Base-by-base conservation (phyloP, 2,797 vertebrate genomes). In the Micrastur ruficollis region DNA sequence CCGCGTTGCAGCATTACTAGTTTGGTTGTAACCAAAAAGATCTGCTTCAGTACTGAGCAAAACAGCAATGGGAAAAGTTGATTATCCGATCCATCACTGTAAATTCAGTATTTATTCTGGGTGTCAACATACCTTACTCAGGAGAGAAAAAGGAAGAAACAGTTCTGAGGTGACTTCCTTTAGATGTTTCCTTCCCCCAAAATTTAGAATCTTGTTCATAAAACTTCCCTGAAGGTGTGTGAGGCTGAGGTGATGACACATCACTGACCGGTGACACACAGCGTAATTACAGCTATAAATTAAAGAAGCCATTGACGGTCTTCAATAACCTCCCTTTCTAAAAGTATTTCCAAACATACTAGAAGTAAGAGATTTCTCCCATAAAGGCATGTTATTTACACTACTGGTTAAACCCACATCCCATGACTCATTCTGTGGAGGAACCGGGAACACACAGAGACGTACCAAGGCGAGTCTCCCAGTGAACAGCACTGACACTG, bases 401-500 rank as follows among this genome's bases (percentile, higher is more conserved):
- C 27, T n/a, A 5, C 25, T 79, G 58, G 68, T 55, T 59, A 67
- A 84, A 89, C 8, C 85, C 93, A 89, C 93, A 90, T 86, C 73
- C 90, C 81, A 8, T 91, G 94, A 74, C 21, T 79, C 89, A 81
- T 7, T 27, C 42, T 3, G 1, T 5, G n/a, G 67, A 71, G 78
- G 74, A 87, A 75, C 74, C 8, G 40, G 85, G 59, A 75, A 38
- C 36, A 38, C 36, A 40, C 11, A 8, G 81, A 53, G 32, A 73
- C 0, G 5, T 1, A 8, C 8, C 5, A 4, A 73, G 82, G n/a
- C 0, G 6, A 58, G 47, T 5, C 70, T 36, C 49, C 83, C 47
- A 11, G 1, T 0, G 29, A 90, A 29, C 21, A 74, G 25, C 0
- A 0, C 2, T 26, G 38, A 31, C 22, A 5, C 49, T 59, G 38